phyloP scores from a whole-genome alignment of 2,113 vertebrate genomes.

The Ornithorhynchus anatinus region DNA sequence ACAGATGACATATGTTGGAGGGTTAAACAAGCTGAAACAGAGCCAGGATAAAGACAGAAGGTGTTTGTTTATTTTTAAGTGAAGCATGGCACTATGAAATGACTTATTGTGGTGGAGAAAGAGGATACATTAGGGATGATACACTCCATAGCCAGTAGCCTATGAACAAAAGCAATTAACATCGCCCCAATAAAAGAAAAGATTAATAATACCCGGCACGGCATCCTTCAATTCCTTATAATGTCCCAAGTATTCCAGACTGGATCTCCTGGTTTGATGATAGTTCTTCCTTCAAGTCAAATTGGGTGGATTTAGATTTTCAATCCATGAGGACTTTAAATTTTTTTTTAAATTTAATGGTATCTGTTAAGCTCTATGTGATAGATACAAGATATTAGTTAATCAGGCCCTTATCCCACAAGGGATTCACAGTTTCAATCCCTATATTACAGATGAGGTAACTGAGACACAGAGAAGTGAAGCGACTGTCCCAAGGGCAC shows the following conservation, averaged over 20 bases:
- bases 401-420: too few species aligned
- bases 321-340: too few species aligned
- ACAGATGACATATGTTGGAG: slow-evolving; percentile 33
- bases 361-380: too few species aligned
- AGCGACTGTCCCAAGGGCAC: too few species aligned
- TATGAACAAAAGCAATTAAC: slow-evolving; percentile 18
- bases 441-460: too few species aligned
- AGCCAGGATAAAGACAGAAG: slow-evolving; percentile 54
- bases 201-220: neutral
- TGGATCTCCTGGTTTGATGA: neutral
- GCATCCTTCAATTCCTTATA: neutral
- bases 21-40: slow-evolving; percentile 32
- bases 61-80: slow-evolving; percentile 57
- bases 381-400: too few species aligned
- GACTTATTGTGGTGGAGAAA: neutral
- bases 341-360: too few species aligned
- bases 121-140: neutral
- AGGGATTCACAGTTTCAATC: too few species aligned
- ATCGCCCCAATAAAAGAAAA: neutral
- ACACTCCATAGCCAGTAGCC: neutral
- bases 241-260: neutral
- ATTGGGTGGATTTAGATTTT: too few species aligned
- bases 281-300: too few species aligned
- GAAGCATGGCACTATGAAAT: slow-evolving; percentile 5
- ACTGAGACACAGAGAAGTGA: too few species aligned